Evolutionary conservation across 2,113 vertebrate species (phyloP).

Genomic region (Mesocricetus auratus): DNA sequence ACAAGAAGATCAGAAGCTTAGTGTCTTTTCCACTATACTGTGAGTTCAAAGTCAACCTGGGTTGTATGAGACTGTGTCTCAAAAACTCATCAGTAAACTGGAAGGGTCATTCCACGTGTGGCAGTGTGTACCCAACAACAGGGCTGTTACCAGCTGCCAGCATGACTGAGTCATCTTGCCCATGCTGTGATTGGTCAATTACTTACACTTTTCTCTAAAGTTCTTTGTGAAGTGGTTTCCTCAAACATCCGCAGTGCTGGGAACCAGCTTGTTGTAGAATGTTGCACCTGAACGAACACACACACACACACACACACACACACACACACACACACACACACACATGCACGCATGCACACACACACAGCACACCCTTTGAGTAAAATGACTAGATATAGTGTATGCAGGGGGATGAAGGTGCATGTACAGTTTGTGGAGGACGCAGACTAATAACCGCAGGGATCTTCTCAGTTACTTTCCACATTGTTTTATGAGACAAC

Average conservation of each 20-base stretch:
- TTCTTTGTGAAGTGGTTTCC: background rate
- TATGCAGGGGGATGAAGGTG: background rate
- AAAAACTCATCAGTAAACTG: background rate
- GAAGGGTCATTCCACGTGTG: background rate
- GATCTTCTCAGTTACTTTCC: background rate
- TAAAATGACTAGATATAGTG: background rate
- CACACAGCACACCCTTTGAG: background rate
- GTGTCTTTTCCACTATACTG: background rate
- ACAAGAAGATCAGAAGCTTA: background rate
- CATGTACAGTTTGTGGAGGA: background rate
- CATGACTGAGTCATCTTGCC: accelerated
- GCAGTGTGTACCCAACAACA: accelerated
- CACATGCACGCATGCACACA: background rate
- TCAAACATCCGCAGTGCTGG: background rate
- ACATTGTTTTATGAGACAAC: background rate
- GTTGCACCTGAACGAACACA: background rate
- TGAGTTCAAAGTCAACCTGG: background rate
- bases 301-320: background rate
- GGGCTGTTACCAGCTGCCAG: accelerated
- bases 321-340: background rate
- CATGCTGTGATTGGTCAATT: background rate
- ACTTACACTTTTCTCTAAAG: background rate
- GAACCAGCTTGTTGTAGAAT: background rate
- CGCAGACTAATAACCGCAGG: background rate
- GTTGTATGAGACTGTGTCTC: background rate